Percentiles rank a stretch among this genome's conserved stretches.
phyloP scores from a whole-genome alignment of 2,888 invertebrate species.

The Plebejus argus region DNA sequence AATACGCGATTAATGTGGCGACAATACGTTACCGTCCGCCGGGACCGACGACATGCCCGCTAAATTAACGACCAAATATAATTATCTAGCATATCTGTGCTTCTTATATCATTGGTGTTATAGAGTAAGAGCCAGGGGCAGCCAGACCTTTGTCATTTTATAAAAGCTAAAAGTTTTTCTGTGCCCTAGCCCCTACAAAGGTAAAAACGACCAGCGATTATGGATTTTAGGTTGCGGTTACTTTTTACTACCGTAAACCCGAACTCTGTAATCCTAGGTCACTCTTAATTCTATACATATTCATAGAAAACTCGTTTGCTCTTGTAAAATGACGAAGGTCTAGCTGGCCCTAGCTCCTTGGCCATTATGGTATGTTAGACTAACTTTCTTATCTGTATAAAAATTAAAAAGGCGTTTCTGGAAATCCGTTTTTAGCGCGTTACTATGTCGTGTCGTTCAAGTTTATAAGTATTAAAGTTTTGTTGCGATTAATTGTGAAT shows the following conservation, averaged over 20 bases:
- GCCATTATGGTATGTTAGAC: too few relatives aligned
- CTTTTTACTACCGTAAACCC: not conserved
- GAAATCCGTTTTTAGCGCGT: too few relatives aligned
- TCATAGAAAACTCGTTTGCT: too few relatives aligned
- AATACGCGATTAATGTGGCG: conserved; percentile 42
- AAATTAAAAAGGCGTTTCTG: too few relatives aligned
- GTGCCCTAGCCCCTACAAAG: not conserved
- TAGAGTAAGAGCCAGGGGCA: not conserved
- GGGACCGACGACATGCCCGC: conserved; percentile 46
- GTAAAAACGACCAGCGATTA: not conserved
- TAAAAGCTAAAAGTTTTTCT: not conserved
- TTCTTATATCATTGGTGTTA: conserved; percentile 1
- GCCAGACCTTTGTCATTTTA: not conserved
- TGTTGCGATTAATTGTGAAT: too few relatives aligned
- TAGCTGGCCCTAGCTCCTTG: too few relatives aligned
- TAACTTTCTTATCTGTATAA: too few relatives aligned
- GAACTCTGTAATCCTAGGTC: too few relatives aligned
- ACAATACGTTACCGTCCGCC: conserved; percentile 43
- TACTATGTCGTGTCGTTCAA: too few relatives aligned
- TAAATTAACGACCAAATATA: conserved; percentile 47
- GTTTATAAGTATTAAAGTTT: too few relatives aligned
- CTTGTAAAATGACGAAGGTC: too few relatives aligned
- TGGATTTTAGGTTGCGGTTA: not conserved
- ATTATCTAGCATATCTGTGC: conserved; percentile 30
- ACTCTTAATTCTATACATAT: too few relatives aligned